Base-by-base conservation (phyloP, 2,888 invertebrate species). In the Drosophila subquinaria region DNA sequence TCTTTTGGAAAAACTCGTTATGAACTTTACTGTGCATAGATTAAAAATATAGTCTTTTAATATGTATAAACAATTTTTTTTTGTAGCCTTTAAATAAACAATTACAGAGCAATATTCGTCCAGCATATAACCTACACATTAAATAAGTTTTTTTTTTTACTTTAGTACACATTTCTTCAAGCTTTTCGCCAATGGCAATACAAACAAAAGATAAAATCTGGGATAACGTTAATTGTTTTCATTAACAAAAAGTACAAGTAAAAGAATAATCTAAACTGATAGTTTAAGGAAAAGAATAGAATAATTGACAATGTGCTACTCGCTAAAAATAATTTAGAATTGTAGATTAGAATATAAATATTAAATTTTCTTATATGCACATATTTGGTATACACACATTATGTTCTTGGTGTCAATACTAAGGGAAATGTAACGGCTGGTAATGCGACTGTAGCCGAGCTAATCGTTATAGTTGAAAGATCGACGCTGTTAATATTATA, bases 381-480 rank as follows among this genome's bases (percentile, higher is more conserved):
- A 30, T 23, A 6, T 45, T 23, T 23, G 45, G 13, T 17, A 48
- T 13, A 30, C 20, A 9, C 17, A 38, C 59, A 56, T 52, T 60
- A 79, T 35, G 38, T 40, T 61, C 82, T 65, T 13, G 77, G 94
- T 57, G 94, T 93, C 51, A 96, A 92, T 74, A 94, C 93, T 35
- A 97, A 90, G 20, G 95, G 94, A 88, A 95, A 96, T 0, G 96
- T 95, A 55, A 96, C 95, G 47, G 95, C 95, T 0, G 96, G 96
- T 10, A 97, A 93, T 0, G 97, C 97, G 1, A 96, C 95, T 82
- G 96, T 96, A 0, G 96, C 96, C 0, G 95, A 95, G 71, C 94
- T 94, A 60, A 95, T 94, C 73, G 94, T 94, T 13, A 96, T 92
- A 45, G 94, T 93, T 3, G 93, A 92, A 1, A 93, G 61, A 76